Evolutionary conservation across 2,888 invertebrate genomes (phyloP), one percentile per base, ranked within the genome.

Genomic region (Hydrotaea cyrtoneurina): DNA sequence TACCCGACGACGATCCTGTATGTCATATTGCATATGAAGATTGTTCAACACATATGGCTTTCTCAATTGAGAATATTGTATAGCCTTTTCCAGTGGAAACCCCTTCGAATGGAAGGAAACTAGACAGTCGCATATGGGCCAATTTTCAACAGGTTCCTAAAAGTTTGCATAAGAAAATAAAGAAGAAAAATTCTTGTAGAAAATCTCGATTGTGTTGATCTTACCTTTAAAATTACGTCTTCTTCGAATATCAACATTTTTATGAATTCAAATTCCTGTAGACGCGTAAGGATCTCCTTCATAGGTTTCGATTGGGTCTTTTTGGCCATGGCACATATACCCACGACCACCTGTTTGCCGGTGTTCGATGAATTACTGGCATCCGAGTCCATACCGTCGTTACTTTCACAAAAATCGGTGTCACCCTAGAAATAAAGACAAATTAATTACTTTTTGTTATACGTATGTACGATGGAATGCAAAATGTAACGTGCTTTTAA

Each of bases 261-360:
- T 90, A 98, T 97, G 92, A 97, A 98, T 92, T 98, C 98, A 92
- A 99, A 99, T 93, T 99, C 98, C 89, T 98, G 96, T 81, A 99
- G 95, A 50, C 99, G 94, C 0, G 97, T 97, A 80, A 99, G 94
- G 89, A 99, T 99, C 93, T 99, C 99, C 91, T 97, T 97, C 99
- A 99, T 99, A 15, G 99, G 99, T 93, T 99, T 99, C 87, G 99
- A 98, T 91, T 98, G 97, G 50, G 99, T 98, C 93, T 99, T 99
- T 93, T 99, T 99, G 90, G 97, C 97, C 99, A 99, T 99, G 88
- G 99, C 99, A 94, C 99, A 99, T 83, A 99, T 96, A 86, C 99
- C 99, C 89, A 99, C 98, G 91, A 98, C 95, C 89, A 99, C 98
- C 91, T 98, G 97, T 92, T 97, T 97, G 89, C 96, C 96, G 91